phyloP scores from a whole-genome alignment of 2,113 vertebrate species.

The Okapia johnstoni region DNA sequence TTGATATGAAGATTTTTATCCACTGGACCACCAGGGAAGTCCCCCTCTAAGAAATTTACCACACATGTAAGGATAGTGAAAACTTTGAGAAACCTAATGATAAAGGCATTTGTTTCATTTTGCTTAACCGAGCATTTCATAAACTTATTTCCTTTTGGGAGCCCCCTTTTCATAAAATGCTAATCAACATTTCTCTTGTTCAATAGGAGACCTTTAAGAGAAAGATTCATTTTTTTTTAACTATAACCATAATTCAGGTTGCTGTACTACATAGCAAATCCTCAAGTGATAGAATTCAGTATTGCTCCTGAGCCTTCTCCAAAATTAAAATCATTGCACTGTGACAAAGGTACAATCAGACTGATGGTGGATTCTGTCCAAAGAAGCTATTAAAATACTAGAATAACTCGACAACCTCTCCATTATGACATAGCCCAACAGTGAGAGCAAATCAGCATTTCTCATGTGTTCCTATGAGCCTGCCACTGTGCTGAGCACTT shows the following conservation, averaged over 20 bases:
- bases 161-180: not conserved
- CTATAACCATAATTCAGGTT: not conserved
- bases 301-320: not conserved
- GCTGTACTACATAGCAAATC: not conserved
- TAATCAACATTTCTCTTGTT: not conserved
- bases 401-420: not conserved
- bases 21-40: not conserved
- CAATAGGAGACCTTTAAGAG: not conserved
- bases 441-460: not conserved
- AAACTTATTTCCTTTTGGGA: not conserved
- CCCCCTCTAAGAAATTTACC: not conserved
- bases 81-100: not conserved
- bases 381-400: not conserved
- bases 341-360: not conserved
- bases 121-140: not conserved
- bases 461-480: not conserved
- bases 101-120: not conserved
- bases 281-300: not conserved
- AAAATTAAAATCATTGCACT: conserved; percentile 18
- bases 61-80: not conserved
- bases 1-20: not conserved
- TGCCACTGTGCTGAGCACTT: not conserved
- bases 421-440: not conserved
- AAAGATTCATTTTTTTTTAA: not conserved
- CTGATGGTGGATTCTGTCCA: not conserved